Evolutionary conservation across 2,797 vertebrate genomes (phyloP).

Genomic region (Choloepus didactylus): DNA sequence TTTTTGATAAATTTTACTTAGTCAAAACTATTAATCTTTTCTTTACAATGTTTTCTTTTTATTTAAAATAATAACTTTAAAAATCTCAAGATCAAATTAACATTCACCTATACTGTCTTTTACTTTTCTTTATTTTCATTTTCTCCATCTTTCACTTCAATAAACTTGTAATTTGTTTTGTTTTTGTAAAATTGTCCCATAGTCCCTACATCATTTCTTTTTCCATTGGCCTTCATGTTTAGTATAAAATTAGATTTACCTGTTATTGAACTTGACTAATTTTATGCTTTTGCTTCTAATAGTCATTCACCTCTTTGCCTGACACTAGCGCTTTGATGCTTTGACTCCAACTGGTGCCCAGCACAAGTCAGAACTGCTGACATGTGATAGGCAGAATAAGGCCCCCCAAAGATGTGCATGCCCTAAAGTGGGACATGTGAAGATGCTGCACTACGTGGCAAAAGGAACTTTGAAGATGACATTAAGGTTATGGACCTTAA

Average conservation of each 20-base stretch:
- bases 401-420: background rate
- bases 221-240: background rate
- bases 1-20: constrained; percentile 11
- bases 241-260: background rate
- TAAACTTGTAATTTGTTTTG: background rate
- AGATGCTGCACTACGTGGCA: background rate
- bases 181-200: background rate
- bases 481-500: background rate
- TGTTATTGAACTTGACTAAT: constrained; percentile 2
- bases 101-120: background rate
- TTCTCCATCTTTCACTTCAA: background rate
- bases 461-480: background rate
- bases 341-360: background rate
- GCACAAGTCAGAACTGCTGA: background rate
- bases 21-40: background rate
- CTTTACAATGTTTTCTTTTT: background rate
- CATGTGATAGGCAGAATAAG: background rate
- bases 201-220: background rate
- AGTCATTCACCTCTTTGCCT: background rate
- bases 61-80: background rate
- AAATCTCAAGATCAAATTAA: background rate
- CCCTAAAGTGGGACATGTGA: background rate
- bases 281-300: background rate
- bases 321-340: background rate
- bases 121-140: background rate